Base-by-base conservation (phyloP, 2,113 vertebrate species). In the Clarias magur region DNA sequence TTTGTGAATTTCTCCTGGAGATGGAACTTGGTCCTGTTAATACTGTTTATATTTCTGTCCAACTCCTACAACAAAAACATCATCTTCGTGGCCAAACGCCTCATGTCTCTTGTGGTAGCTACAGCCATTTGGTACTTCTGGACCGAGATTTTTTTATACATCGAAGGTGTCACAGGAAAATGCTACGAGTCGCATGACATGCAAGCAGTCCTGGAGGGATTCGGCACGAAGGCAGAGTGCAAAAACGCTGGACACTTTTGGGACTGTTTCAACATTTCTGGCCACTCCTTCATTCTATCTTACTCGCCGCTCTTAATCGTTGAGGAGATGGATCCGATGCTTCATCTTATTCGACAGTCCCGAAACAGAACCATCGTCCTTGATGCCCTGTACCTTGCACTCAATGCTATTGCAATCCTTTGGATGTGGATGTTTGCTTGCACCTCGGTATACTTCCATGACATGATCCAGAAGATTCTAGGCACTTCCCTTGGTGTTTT, bases 1-100 rank as follows among this genome's bases (percentile, higher is more conserved):
- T 99, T 99, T 81, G 98, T 99, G 87, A 99, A 99, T 92, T 0
- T 98, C 88, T 97, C 97, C 86, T 99, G 98, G 98, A 97, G 94
- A 15, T 99, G 98, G 98, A 99, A 97, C 0, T 89, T 99, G 90
- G 92, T 94, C 85, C 96, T 99, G 57, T 95, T 99, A 59, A 94
- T 97, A 15, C 98, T 98, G n/a, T 99, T 99, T 94, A 93, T 99
- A 5, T 42, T 93, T 12, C 91, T 98, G 73, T 97, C 95, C 92
- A 96, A 95, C 90, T 93, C 93, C 48, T 91, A 95, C 91, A 91
- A 90, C 0, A 85, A 85, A 89, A 95, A 90, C 2, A 5, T 73
- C 0, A 19, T 89, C 87, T 93, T 91, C 75, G 96, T 95, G 15
- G 85, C 95, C 73, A 94, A 90, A 38, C 95, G 98, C 19, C 88